Percentiles rank a stretch among this genome's conserved stretches.
Evolutionary conservation across 1,140 invertebrate genomes (phyloP).

Genomic region (Eriocheir sinensis): DNA sequence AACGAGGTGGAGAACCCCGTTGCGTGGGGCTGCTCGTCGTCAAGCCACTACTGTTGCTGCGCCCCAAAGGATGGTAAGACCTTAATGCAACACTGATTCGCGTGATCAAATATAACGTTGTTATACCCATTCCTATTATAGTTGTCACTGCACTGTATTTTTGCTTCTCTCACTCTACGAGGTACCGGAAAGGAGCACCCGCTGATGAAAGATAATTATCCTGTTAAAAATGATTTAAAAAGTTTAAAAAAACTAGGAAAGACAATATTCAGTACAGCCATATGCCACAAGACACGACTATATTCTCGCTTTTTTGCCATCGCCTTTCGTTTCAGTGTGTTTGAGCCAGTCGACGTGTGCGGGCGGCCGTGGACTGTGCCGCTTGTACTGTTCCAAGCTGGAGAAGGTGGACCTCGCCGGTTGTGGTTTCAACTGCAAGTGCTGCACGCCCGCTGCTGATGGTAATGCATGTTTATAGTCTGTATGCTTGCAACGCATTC

Average conservation of each 20-base stretch:
- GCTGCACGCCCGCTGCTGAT: neutral
- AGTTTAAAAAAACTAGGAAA: no score
- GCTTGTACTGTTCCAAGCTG: neutral
- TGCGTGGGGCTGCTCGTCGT: neutral
- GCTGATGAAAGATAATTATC: no score
- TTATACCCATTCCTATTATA: no score
- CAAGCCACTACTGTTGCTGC: neutral
- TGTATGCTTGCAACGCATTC: no score
- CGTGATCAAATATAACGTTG: no score
- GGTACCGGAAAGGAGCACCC: no score
- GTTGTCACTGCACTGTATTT: no score
- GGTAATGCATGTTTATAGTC: neutral
- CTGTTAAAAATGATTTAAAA: no score
- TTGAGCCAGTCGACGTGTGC: neutral
- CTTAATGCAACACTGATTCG: neutral
- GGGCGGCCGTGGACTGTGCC: neutral
- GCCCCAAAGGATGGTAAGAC: neutral
- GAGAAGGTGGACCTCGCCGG: neutral
- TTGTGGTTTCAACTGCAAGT: neutral
- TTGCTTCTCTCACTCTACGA: no score
- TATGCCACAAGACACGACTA: no score
- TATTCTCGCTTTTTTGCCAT: neutral
- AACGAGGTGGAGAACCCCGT: neutral
- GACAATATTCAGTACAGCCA: neutral
- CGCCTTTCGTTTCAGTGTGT: neutral